Conservation (phyloP, 1,140 invertebrate genomes). For the Metaphire vulgaris region DNA sequence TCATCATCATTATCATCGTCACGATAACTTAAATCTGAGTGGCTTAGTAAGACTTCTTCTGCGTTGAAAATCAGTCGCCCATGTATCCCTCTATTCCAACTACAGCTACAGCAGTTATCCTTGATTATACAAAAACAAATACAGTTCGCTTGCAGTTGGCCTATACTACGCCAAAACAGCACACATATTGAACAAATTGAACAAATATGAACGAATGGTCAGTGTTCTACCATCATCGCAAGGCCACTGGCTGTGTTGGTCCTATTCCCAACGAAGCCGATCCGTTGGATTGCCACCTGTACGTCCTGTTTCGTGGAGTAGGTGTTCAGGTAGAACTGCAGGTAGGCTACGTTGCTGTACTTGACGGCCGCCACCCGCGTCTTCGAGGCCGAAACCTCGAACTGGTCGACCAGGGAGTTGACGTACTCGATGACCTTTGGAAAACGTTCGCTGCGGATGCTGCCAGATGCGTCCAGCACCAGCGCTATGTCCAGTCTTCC, state of each 20-base stretch:
- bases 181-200: no score
- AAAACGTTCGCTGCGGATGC: constrained; percentile 22
- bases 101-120: no score
- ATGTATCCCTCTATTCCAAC: no score
- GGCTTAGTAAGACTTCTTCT: no score
- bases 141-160: no score
- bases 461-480: constrained; percentile 24
- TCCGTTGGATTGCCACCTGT: constrained; percentile 12
- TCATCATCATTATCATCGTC: background rate
- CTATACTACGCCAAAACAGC: no score
- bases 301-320: constrained; percentile 21
- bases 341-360: constrained; percentile 4
- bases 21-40: no score
- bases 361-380: constrained; percentile 16
- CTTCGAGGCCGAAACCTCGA: constrained; percentile 9
- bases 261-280: constrained; percentile 17
- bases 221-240: constrained; percentile 20
- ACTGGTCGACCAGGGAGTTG: constrained; percentile 17
- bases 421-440: constrained; percentile 12
- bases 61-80: no score
- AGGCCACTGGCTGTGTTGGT: constrained; percentile 25
- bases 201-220: no score
- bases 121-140: no score
- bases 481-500: constrained; percentile 17
- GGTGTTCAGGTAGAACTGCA: constrained; percentile 14